Base-by-base conservation (phyloP, 23 tunicate genomes). In the Aplidium turbinatum region DNA sequence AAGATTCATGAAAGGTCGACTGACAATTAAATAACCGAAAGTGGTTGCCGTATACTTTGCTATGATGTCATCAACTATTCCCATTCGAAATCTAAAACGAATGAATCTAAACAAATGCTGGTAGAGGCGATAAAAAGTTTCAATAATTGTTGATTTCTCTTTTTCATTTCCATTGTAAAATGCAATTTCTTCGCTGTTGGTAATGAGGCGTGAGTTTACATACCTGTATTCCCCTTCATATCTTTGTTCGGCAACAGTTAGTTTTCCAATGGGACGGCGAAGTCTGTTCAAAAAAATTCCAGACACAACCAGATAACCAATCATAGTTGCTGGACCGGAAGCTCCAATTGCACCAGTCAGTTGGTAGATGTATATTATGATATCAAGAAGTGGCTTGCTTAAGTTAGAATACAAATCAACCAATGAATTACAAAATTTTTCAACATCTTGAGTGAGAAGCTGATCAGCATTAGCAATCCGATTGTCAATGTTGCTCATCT, bases 31-130 rank as follows among this genome's bases (percentile, higher is more conserved):
- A 50, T 90, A 90, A 21, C 97, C 97, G 57, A 80, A 78, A 5
- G 97, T 90, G n/a, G 97, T 90, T 19, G 97, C 97, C 31, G 76
- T 76, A 47, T 90, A 90, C 58, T 90, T 90, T 23, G 97, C 97
- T 33, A 90, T 78, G 51, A 90, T 63, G 62, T 90, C 97, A 46
- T 90, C 97, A 22, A 90, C 82, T 29, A 90, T 82, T n/a, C 97
- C 97, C 85, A 82, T 90, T n/a, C 85, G 35, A 53, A 90, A 90
- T 4, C 97, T 81, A 64, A 90, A 90, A 1, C 58, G 57, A 46
- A 90, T 69, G 47, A 90, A 90, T 28, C 71, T 77, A 11, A 76
- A 65, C 58, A 90, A 65, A 83, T 90, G 97, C 11, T 72, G 69
- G 57, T 54, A 83, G 52, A 90, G 56, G 36, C 72, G 71, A 7